These are phyloP conservation scores for Garra rufa DNA, from an alignment of 2,113 vertebrate species.

Conservation along the genomic window DNA sequence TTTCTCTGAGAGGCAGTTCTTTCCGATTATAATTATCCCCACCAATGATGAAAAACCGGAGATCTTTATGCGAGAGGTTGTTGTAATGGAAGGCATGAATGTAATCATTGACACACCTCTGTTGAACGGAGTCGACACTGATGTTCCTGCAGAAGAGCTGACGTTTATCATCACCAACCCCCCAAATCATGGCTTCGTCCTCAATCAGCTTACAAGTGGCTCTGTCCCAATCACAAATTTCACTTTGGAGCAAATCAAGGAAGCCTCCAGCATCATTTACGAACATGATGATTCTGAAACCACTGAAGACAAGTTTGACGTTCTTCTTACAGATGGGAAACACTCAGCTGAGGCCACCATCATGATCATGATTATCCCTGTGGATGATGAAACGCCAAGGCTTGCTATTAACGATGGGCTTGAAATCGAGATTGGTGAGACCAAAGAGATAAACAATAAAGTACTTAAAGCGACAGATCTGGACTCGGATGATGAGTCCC, in stretches of 20 bases:
- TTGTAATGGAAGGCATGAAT: conserved; percentile 96
- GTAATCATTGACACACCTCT: conserved; percentile 86
- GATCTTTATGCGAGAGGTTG: conserved; percentile 85
- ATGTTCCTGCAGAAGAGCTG: conserved; percentile 84
- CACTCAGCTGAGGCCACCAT: conserved; percentile 79
- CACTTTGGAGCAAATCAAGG: conserved; percentile 86
- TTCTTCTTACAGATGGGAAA: conserved; percentile 88
- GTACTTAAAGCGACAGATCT: conserved; percentile 90
- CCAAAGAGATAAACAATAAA: conserved; percentile 82
- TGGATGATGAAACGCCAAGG: conserved; percentile 93
- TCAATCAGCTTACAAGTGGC: conserved; percentile 87
- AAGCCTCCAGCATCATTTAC: conserved; percentile 91
- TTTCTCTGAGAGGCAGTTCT: conserved; percentile 86
- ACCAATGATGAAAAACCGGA: conserved; percentile 93
- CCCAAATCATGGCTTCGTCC: conserved; percentile 85
- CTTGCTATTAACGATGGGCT: conserved; percentile 92
- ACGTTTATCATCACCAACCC: conserved; percentile 82
- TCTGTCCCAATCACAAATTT: conserved; percentile 86
- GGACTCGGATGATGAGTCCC: conserved; percentile 88
- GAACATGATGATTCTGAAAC: conserved; percentile 95
- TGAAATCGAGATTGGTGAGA: conserved; percentile 87
- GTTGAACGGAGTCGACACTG: conserved; percentile 84
- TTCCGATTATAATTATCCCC: conserved; percentile 85
- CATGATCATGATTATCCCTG: conserved; percentile 82
- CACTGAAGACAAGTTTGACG: conserved; percentile 86